A percentile compares a stretch with the other conserved stretches of the same genome.
These are phyloP conservation scores for Sebastes kiyomatsui DNA, from an alignment of 2,797 vertebrate species.

Conservation along the genomic window DNA sequence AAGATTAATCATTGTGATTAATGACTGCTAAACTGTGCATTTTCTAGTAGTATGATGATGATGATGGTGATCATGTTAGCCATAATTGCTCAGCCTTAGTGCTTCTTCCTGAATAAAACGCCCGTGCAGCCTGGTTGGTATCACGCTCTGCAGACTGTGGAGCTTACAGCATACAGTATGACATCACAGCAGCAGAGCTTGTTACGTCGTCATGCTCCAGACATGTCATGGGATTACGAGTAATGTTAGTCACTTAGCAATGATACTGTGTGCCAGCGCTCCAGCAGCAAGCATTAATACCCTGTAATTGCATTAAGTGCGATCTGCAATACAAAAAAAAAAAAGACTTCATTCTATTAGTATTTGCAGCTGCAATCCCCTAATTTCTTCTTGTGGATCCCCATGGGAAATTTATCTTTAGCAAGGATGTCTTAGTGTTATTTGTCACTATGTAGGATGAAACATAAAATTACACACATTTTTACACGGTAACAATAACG, in stretches of 20 bases:
- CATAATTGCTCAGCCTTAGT: not conserved
- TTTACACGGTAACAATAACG: not conserved
- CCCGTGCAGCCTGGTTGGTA: not conserved
- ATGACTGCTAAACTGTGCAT: not conserved
- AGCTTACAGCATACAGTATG: conserved; percentile 3
- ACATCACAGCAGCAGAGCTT: conserved; percentile 41
- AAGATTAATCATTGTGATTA: not conserved
- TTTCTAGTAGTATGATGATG: not conserved
- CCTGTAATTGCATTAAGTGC: conserved; percentile 64
- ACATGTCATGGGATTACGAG: conserved; percentile 59
- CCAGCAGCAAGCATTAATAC: conserved; percentile 41
- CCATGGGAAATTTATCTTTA: conserved; percentile 2
- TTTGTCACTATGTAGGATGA: not conserved
- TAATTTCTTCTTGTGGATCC: not conserved
- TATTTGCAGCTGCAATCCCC: conserved; percentile 12
- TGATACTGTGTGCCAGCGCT: conserved; percentile 31
- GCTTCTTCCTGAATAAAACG: not conserved
- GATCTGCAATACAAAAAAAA: conserved; percentile 55
- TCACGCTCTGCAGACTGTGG: conserved; percentile 8
- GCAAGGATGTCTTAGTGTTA: not conserved
- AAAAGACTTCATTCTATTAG: not conserved
- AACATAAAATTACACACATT: not conserved
- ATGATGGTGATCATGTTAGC: not conserved
- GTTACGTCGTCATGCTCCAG: conserved; percentile 33
- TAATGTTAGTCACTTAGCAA: conserved; percentile 51